Evolutionary conservation across 2,797 vertebrate species (phyloP).

Genomic region (Margarornis squamiger): DNA sequence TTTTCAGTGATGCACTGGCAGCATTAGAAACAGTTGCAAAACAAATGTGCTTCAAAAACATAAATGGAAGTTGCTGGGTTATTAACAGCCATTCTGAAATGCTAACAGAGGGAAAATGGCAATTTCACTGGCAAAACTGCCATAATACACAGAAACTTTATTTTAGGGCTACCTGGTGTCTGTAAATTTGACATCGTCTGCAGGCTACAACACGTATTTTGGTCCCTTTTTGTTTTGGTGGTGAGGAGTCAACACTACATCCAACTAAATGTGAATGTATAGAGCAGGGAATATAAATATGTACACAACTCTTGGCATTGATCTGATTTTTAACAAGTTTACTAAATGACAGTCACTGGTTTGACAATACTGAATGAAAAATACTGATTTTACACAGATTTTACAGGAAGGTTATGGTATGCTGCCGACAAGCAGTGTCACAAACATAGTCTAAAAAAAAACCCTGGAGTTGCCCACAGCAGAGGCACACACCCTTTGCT

Average conservation of each 20-base stretch:
- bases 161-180: background rate
- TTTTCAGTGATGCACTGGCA: constrained; percentile 27
- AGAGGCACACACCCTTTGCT: constrained; percentile 85
- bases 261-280: background rate
- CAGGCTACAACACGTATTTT: background rate
- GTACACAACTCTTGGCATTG: constrained; percentile 75
- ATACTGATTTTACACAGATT: constrained; percentile 77
- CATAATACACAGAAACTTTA: background rate
- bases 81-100: background rate
- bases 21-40: constrained; percentile 45
- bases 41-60: constrained; percentile 55
- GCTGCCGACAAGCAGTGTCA: constrained; percentile 54
- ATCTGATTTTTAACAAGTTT: constrained; percentile 76
- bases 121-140: background rate
- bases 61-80: background rate
- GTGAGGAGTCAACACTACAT: background rate
- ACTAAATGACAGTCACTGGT: constrained; percentile 74
- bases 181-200: background rate
- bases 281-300: constrained; percentile 36
- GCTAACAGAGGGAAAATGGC: background rate
- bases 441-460: constrained; percentile 70
- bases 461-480: constrained; percentile 73
- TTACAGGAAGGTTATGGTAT: constrained; percentile 66
- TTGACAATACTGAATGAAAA: constrained; percentile 79
- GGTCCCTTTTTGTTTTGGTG: background rate